phyloP scores from a whole-genome alignment of 2,113 vertebrate species.

The Poeciliopsis retropinna region DNA sequence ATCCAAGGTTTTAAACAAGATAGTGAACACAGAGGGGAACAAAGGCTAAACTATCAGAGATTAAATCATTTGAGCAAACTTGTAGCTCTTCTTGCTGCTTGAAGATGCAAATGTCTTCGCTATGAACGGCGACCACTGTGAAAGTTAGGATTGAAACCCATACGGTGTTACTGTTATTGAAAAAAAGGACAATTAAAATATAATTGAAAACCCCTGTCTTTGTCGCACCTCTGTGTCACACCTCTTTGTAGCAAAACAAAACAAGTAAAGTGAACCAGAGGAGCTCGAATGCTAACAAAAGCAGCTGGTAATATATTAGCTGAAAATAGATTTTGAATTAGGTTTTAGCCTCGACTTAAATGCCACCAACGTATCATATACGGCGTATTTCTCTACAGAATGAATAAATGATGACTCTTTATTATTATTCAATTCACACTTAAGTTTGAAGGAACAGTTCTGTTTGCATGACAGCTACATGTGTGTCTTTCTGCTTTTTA shows the following conservation, averaged over 20 bases:
- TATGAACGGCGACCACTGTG: neutral
- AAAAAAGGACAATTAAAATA: neutral
- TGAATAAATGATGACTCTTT: neutral
- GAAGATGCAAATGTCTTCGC: neutral
- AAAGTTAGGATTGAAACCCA: neutral
- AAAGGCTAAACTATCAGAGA: neutral
- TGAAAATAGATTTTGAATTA: neutral
- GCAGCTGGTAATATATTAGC: neutral
- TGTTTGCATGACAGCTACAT: neutral
- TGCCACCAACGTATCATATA: neutral
- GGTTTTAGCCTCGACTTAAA: neutral
- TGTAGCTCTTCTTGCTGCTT: neutral
- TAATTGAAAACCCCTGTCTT: neutral
- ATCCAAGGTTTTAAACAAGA: neutral
- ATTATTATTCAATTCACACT: neutral
- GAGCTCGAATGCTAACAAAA: neutral
- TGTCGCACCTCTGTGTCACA: neutral
- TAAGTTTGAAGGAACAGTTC: neutral
- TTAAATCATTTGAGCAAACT: neutral
- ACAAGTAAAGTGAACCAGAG: neutral
- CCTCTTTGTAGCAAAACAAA: neutral
- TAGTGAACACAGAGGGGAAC: neutral
- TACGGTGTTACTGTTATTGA: neutral
- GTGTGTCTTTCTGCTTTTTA: no score
- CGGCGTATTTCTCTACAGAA: neutral